Evolutionary conservation across 2,113 vertebrate genomes (phyloP), one percentile per base, ranked within the genome.

Genomic region (Pholis gunnellus): DNA sequence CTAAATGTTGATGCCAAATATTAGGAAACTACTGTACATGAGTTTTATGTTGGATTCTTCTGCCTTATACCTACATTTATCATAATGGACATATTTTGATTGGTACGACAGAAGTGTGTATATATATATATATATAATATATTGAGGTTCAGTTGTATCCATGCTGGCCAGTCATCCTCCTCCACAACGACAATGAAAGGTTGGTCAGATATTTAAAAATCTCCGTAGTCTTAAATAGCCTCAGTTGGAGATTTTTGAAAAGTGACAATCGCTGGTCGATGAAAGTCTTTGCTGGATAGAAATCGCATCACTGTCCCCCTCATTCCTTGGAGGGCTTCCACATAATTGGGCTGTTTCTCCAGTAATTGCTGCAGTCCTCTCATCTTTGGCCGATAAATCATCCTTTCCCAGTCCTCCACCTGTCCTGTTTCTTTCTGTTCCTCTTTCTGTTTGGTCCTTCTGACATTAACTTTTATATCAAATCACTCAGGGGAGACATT

Each of bases 301-400:
- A 83, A 75, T 84, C 17, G 7, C 73, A 83, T 84, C 77, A 68
- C 83, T 82, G 75, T 90, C 85, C 78, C 75, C 50, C 52, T 70
- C 50, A 65, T 73, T 82, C 75, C 88, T 88, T 59, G 31, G 76
- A 83, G 82, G 78, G 72, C 80, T 78, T 82, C 64, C 66, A 75
- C 67, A 81, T 86, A 92, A 90, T 88, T 92, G 87, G 87, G 73
- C 89, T 79, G 79, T 86, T 87, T 86, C 67, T 84, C 54, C 79
- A 79, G 76, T 90, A 89, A 90, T 89, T 89, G 83, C 87, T 80
- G 66, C 67, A 42, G 78, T 86, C 66, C 40, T 88, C 72, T 84
- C 78, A 79, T 88, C 74, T 81, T 86, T 75, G 69, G 70, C 63
- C 81, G 83, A 84, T 79, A 83, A 69, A 87, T 88, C 54, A 11